Evolutionary conservation across 2,113 vertebrate genomes (phyloP).

Genomic region (Bujurquina vittata): DNA sequence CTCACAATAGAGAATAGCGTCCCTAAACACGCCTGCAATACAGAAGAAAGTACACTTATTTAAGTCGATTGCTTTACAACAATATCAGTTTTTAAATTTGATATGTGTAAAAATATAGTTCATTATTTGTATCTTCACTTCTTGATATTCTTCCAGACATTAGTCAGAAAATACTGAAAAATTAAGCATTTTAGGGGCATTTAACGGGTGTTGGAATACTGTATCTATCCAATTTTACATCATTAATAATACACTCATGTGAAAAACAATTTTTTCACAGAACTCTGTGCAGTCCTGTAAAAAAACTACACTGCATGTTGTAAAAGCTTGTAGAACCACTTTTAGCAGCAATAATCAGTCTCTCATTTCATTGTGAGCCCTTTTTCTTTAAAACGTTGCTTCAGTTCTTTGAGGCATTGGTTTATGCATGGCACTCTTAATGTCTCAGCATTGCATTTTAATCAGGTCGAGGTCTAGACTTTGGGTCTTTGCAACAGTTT

Average conservation of each 20-base stretch:
- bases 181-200: background rate
- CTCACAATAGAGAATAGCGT: background rate
- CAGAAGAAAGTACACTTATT: background rate
- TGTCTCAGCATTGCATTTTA: background rate
- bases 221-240: background rate
- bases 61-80: background rate
- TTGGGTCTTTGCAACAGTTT: background rate
- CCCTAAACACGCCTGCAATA: background rate
- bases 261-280: background rate
- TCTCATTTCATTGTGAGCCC: background rate
- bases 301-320: too few relatives aligned
- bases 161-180: background rate
- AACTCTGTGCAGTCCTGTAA: background rate
- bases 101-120: background rate
- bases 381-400: background rate
- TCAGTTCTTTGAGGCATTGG: background rate
- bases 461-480: background rate
- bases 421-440: background rate
- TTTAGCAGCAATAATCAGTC: background rate
- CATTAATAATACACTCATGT: background rate
- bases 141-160: background rate
- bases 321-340: background rate
- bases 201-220: background rate
- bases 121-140: background rate
- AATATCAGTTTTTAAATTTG: background rate